Evolutionary conservation across 2,888 invertebrate genomes (phyloP).

Genomic region (Caenorhabditis plicata): DNA sequence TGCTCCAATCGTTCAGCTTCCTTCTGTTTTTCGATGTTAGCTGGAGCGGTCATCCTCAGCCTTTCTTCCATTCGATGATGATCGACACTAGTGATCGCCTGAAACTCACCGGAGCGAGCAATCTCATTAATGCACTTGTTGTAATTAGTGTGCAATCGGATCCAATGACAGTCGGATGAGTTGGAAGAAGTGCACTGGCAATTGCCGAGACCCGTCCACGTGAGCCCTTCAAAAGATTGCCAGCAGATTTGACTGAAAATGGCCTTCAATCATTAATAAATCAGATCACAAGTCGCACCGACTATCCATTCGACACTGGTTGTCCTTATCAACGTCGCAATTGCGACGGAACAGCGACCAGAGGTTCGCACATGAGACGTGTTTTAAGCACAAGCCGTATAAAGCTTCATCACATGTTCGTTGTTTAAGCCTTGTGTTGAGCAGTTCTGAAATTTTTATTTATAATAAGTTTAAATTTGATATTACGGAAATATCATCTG

Average conservation of each 20-base stretch:
- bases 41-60: no score
- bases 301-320: constrained; percentile 59
- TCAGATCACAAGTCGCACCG: no score
- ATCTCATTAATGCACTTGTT: constrained; percentile 65
- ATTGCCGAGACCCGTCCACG: constrained; percentile 63
- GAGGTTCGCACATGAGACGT: constrained; percentile 60
- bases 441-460: constrained; percentile 29
- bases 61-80: no score
- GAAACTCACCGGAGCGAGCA: no score
- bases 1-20: no score
- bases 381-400: constrained; percentile 56
- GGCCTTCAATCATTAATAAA: no score
- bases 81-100: no score
- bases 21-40: no score
- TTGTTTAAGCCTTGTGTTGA: constrained; percentile 22
- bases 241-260: constrained; percentile 63
- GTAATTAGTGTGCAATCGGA: constrained; percentile 63
- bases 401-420: constrained; percentile 58
- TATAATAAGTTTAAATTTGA: background rate
- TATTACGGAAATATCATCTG: background rate
- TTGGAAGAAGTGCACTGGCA: constrained; percentile 55
- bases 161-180: constrained; percentile 64
- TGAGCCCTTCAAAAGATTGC: constrained; percentile 64
- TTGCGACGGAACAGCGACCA: constrained; percentile 61
- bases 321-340: constrained; percentile 61